Evolutionary conservation across 2,888 invertebrate species (phyloP), one percentile per base, ranked within the genome.

Genomic region (Harpalus rubripes): DNA sequence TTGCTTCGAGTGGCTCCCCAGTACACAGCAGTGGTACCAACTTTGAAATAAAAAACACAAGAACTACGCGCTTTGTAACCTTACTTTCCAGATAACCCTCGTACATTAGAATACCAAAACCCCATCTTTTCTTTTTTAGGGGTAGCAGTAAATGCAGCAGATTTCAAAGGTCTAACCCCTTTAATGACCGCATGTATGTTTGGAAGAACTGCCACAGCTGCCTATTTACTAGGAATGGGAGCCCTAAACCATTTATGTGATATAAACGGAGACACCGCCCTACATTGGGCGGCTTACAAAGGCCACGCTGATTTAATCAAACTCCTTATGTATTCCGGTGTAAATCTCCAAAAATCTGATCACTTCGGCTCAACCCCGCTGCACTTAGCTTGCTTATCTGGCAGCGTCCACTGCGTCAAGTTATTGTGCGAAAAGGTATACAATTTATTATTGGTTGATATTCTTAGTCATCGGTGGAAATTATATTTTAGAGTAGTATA

Each of bases 201-300:
- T 89, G 98, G 98, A 7, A 94, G 97, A 89, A 96, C 97, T 1
- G 97, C 97, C 8, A 96, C 98, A 0, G 97, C 97, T 0, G 97
- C 97, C 0, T 98, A 96, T 90, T 92, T 98, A 0, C 93, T 98
- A 79, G 98, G 98, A 39, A 97, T 96, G 94, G 97, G 97, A 2
- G 97, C 98, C 0, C 93, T 96, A 0, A 95, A 97, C 87, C 95
- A 97, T 88, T 92, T 97, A 72, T 96, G 96, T 0, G 98, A 98
- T 88, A 97, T 97, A 87, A 98, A 98, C 89, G 98, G 98, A 0
- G 98, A 98, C 89, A 97, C 97, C 0, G 98, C 98, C 0, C 92
- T 98, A 41, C 98, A 98, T 89, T 98, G 98, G 98, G 97, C 98
- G 0, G 96, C 98, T 0, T 98, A 98, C 90, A 98, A 98, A 91